Evolutionary conservation across 1,140 invertebrate genomes (phyloP).

Genomic region (Eumaeus atala): DNA sequence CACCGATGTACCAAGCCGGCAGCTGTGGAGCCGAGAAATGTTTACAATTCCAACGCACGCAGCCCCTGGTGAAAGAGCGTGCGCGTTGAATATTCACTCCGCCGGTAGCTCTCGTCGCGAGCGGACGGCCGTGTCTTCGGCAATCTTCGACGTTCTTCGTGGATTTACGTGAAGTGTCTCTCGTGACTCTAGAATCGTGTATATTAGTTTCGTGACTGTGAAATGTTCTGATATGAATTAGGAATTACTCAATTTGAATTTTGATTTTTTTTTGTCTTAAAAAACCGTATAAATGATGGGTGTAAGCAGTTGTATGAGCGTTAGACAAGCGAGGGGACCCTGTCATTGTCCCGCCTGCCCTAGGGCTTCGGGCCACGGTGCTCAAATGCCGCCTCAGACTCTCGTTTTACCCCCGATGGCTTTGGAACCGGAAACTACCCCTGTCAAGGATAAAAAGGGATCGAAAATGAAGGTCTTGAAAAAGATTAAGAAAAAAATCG

Average conservation of each 20-base stretch:
- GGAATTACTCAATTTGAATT: slow-evolving; percentile 24
- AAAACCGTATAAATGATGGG: slow-evolving; percentile 58
- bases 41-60: too few relatives aligned
- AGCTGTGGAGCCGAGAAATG: too few relatives aligned
- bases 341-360: slow-evolving; percentile 67
- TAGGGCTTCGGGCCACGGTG: slow-evolving; percentile 50
- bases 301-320: slow-evolving; percentile 62
- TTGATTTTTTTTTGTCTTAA: slow-evolving; percentile 7
- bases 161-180: slow-evolving; percentile 10
- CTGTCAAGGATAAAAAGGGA: slow-evolving; percentile 64
- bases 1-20: too few relatives aligned
- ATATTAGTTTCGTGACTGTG: slow-evolving; percentile 34
- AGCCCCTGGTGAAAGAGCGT: too few relatives aligned
- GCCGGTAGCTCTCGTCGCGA: slow-evolving; percentile 45
- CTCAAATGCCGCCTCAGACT: slow-evolving; percentile 52
- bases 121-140: slow-evolving; percentile 45
- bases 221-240: slow-evolving; percentile 38
- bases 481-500: slow-evolving; percentile 72
- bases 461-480: slow-evolving; percentile 72
- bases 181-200: slow-evolving; percentile 29
- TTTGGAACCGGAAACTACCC: slow-evolving; percentile 56
- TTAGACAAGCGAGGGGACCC: slow-evolving; percentile 52
- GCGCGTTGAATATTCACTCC: slow-evolving; percentile 37
- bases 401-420: slow-evolving; percentile 63
- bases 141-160: not conserved